Percentiles rank a stretch among this genome's conserved stretches.
phyloP scores from a whole-genome alignment of 2,797 vertebrate species.

The Artibeus lituratus region DNA sequence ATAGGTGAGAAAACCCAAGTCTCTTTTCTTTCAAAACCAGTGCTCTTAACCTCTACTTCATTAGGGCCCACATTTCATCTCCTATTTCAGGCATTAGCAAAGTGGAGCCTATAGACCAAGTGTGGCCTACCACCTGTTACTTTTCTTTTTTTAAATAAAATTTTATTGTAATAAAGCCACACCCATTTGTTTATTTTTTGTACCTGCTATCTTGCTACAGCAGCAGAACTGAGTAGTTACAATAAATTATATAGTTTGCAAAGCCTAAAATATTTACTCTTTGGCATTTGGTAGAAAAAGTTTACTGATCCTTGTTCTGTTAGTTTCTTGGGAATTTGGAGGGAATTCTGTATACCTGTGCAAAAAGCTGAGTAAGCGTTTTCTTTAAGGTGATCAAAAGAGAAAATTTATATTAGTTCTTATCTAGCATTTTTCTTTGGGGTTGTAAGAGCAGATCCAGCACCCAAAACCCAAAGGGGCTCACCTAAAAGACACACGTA shows the following conservation, averaged over 20 bases:
- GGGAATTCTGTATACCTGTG: neutral
- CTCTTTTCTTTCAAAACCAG: neutral
- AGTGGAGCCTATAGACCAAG: neutral
- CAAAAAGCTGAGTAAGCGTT: slow-evolving; percentile 2
- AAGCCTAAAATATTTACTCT: neutral
- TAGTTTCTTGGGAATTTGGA: neutral
- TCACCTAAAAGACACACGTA: neutral
- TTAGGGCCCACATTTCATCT: neutral
- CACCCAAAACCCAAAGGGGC: neutral
- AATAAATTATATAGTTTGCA: neutral
- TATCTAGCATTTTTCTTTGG: neutral
- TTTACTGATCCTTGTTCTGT: neutral
- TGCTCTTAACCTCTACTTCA: neutral
- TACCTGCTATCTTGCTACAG: neutral
- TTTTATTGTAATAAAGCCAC: neutral
- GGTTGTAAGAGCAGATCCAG: neutral
- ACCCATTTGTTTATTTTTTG: neutral
- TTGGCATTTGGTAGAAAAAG: neutral
- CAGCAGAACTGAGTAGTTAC: neutral
- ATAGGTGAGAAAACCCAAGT: neutral
- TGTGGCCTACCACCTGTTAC: neutral
- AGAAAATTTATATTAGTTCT: neutral
- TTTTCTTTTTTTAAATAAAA: neutral
- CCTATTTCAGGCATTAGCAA: neutral
- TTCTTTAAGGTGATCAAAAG: neutral